Evolutionary conservation across 2,113 vertebrate species (phyloP), one percentile per base, ranked within the genome.

Genomic region (Lepus timidus): DNA sequence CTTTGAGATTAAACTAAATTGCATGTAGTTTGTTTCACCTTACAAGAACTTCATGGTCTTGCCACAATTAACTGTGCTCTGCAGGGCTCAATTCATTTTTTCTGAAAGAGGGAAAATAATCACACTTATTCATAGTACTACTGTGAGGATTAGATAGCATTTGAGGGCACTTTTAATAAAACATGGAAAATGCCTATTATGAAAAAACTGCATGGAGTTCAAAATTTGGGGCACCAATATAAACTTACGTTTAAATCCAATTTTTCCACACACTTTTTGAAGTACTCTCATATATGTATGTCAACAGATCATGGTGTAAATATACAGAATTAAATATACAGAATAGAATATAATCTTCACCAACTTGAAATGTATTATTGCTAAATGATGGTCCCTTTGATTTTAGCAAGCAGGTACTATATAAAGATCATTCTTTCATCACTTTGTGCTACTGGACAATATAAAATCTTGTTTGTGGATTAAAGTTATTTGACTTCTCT

Each of bases 311-410:
- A 17, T 82, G 39, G 6, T 49, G 6, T 65, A 20, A 20, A 22
- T 44, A 13, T 44, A 44, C 44, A 44, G 44, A 44, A 44, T 64
- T 82, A 68, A 12, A 61, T 61, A 74, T 23, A 31, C 23, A n/a
- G 1, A 31, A 4, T 74, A 87, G 61, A 78, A 96, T 44, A 62
- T 74, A 20, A 76, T 44, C 79, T 85, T 89, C 76, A 96, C 9
- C n/a, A 85, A 52, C 22, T 13, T 31, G 27, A 52, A 85, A 85
- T 68, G 23, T 85, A 39, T 82, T 79, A 75, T 4, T 62, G 29
- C 31, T 74, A 80, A 61, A 67, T 22, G n/a, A 68, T 14, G 17
- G 12, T 88, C 51, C 31, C 75, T 79, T 44, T 64, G 9, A 62
- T 52, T 44, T 79, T n/a, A 61, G 49, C 20, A 75, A 88, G 17